phyloP scores from a whole-genome alignment of 2,888 invertebrate genomes.

The Drosophila silvestris region DNA sequence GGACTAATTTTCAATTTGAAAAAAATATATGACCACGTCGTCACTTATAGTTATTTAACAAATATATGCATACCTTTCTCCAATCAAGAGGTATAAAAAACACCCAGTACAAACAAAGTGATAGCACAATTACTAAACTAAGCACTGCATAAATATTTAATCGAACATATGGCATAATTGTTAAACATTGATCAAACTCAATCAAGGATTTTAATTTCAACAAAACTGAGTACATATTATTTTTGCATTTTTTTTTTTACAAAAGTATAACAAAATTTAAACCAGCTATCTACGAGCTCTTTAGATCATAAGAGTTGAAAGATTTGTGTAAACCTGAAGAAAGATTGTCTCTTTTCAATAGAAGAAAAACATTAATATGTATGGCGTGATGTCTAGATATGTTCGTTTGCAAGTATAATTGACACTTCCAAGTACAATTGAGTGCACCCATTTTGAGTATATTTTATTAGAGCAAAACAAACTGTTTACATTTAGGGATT shows the following conservation, averaged over 20 bases:
- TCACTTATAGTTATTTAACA: background rate
- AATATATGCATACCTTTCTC: constrained; percentile 68
- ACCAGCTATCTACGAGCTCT: background rate
- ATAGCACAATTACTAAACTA: constrained; percentile 10
- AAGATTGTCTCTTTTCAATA: background rate
- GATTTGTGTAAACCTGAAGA: background rate
- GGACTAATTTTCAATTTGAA: background rate
- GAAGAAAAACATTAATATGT: constrained; percentile 9
- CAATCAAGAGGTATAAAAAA: constrained; percentile 73
- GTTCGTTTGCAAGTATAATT: constrained; percentile 18
- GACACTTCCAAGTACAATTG: background rate
- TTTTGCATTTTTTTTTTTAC: background rate
- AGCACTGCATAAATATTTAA: background rate
- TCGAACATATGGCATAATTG: background rate
- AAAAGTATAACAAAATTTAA: background rate
- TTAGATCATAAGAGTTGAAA: background rate
- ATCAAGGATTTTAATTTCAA: constrained; percentile 15
- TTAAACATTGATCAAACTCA: constrained; percentile 17
- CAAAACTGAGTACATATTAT: constrained; percentile 8
- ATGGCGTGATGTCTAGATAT: background rate
- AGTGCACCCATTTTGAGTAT: background rate
- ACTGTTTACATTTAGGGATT: background rate
- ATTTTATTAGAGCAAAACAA: background rate
- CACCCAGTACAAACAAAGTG: constrained; percentile 62
- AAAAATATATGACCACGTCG: background rate